phyloP scores from a whole-genome alignment of 2,888 invertebrate genomes.

The Dasysyrphus albostriatus region DNA sequence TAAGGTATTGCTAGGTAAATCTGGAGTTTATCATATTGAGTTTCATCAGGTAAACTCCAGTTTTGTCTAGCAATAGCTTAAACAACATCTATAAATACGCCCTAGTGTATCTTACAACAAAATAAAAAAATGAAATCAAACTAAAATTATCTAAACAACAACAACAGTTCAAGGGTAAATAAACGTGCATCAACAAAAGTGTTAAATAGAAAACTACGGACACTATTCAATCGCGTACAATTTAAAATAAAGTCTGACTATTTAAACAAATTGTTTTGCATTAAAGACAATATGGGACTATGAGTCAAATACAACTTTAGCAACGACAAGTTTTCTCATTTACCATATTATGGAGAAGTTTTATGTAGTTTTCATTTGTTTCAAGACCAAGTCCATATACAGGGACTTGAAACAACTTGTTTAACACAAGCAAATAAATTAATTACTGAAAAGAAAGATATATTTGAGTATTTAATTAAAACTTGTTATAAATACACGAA shows the following conservation, averaged over 20 bases:
- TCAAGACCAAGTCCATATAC: slow-evolving; percentile 20
- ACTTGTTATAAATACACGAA: background rate
- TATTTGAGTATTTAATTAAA: background rate
- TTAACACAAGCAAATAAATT: background rate
- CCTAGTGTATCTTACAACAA: no score
- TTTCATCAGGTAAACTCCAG: no score
- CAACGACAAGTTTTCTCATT: slow-evolving; percentile 16
- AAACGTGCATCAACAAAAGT: background rate
- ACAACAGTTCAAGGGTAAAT: background rate
- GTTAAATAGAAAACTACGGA: background rate
- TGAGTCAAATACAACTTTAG: slow-evolving; percentile 1
- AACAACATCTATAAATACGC: no score
- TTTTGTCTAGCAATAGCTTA: no score
- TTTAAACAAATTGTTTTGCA: background rate
- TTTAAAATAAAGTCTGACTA: background rate
- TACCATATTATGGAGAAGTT: background rate
- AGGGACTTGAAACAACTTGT: slow-evolving; percentile 1
- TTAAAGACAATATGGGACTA: background rate
- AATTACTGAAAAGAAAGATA: background rate
- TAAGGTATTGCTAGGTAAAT: no score
- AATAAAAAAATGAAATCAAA: no score
- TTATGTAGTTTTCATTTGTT: slow-evolving; percentile 4
- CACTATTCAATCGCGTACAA: background rate
- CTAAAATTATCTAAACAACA: no score
- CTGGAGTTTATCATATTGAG: no score